Evolutionary conservation across 2,113 vertebrate genomes (phyloP).

Genomic region (Balaeniceps rex): DNA sequence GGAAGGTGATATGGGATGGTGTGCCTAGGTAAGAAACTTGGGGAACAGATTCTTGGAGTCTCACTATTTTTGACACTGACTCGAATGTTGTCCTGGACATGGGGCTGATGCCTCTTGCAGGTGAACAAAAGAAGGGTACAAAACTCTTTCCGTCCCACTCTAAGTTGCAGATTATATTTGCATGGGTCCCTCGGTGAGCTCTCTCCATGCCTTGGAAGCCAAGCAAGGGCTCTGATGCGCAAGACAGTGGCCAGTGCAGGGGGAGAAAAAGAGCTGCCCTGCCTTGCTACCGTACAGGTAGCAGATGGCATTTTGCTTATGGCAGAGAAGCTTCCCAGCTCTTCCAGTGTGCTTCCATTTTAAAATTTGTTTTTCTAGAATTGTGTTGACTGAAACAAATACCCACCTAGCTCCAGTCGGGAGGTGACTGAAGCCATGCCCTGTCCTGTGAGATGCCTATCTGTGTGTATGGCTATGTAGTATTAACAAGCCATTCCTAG

Average conservation of each 20-base stretch:
- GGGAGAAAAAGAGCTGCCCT: background rate
- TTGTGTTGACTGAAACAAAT: background rate
- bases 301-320: background rate
- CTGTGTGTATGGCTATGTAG: background rate
- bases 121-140: background rate
- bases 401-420: background rate
- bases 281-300: background rate
- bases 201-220: background rate
- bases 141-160: background rate
- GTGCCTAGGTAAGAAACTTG: background rate
- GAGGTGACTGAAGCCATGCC: background rate
- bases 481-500: background rate
- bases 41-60: background rate
- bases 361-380: background rate
- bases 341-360: background rate
- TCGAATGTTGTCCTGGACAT: background rate
- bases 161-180: background rate
- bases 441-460: background rate
- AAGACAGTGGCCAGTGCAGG: accelerated
- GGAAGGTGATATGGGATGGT: background rate
- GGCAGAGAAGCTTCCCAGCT: background rate
- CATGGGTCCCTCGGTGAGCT: background rate
- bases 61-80: background rate
- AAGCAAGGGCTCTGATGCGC: background rate
- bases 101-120: background rate